A percentile compares a stretch with the other conserved stretches of the same genome.
Conservation (phyloP, 2,888 invertebrate species). For the Gonocerus acuteangulatus region DNA sequence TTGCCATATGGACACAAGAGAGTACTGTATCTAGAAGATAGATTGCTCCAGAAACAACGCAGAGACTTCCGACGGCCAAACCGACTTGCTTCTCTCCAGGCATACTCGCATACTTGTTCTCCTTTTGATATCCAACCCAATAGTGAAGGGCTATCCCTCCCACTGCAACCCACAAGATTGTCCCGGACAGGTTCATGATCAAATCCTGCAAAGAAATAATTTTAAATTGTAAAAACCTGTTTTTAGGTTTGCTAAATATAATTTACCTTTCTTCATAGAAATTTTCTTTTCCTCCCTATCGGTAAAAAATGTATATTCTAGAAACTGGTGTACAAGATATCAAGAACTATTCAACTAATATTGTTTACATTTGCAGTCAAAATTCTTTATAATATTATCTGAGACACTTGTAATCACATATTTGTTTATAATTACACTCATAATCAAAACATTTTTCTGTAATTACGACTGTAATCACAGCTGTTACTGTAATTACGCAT, state of each 20-base stretch:
- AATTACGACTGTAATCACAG: no score
- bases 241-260: neutral
- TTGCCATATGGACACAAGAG: constrained; percentile 58
- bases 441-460: no score
- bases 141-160: constrained; percentile 81
- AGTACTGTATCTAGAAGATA: constrained; percentile 74
- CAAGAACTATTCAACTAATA: no score
- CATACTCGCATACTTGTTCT: constrained; percentile 65
- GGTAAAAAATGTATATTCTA: neutral
- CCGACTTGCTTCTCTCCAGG: constrained; percentile 73
- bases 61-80: constrained; percentile 69
- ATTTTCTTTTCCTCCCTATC: neutral
- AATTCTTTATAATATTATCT: no score
- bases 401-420: no score
- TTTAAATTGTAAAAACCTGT: constrained; percentile 10
- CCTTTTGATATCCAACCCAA: constrained; percentile 78
- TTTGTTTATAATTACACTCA: no score
- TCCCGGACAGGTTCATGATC: constrained; percentile 79
- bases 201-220: constrained; percentile 59
- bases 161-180: constrained; percentile 75
- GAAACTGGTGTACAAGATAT: no score
- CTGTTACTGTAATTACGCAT: no score
- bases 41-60: constrained; percentile 69
- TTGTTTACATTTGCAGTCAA: no score
- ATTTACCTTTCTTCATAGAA: neutral